Conservation (phyloP, 2,113 vertebrate species). For the Eidolon helvum region DNA sequence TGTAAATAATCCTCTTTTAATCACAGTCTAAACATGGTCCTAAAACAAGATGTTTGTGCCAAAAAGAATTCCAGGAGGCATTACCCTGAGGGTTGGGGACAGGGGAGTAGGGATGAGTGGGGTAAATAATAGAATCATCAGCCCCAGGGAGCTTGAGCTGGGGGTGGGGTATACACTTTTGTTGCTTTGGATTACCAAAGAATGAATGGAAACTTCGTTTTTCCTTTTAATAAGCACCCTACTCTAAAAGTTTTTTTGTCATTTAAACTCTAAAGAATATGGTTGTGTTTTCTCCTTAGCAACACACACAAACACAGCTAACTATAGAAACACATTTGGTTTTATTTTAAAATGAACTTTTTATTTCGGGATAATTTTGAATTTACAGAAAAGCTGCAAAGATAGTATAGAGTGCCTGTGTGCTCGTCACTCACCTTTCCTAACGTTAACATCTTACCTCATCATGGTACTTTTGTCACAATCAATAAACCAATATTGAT, state of each 20-base stretch:
- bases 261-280: neutral
- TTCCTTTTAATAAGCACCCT: neutral
- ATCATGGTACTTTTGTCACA: fast-evolving
- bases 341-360: neutral
- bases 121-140: conserved; percentile 30
- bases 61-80: conserved; percentile 49
- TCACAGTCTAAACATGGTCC: conserved; percentile 28
- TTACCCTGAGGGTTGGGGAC: neutral
- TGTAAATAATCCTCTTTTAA: conserved; percentile 62
- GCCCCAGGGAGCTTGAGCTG: neutral
- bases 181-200: neutral
- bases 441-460: neutral
- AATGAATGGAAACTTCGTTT: neutral
- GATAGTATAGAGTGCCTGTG: neutral
- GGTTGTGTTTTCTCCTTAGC: neutral
- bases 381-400: neutral
- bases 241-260: neutral
- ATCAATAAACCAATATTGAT: too few species aligned
- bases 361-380: neutral
- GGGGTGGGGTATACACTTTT: neutral
- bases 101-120: neutral
- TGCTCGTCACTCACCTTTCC: neutral
- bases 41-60: conserved; percentile 64
- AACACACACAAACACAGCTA: neutral
- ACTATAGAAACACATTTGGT: neutral